Evolutionary conservation across 2,888 invertebrate genomes (phyloP), one percentile per base, ranked within the genome.

Genomic region (Ellobium chinense): DNA sequence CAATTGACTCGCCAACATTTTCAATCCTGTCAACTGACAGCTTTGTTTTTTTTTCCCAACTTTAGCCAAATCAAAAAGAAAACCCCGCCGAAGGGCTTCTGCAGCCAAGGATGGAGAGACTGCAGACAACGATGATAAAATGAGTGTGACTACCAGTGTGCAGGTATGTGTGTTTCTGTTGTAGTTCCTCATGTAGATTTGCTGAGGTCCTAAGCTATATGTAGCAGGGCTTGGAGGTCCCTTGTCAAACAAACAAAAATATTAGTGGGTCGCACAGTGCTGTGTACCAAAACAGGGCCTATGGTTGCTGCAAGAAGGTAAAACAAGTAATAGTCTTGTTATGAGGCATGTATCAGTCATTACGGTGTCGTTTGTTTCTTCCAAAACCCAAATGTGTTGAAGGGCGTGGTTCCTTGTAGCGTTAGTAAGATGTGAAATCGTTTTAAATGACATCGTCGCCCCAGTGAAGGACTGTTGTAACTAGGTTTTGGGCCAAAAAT

Each of bases 101-200:
- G 29, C 29, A 29, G 29, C 27, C 29, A 24, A 66, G 21, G 7
- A 14, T 14, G 34, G 7, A 29, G 34, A 56, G 4, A 21, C 9
- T 14, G 65, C 4, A 9, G 60, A 73, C 24, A 58, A 31, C 9
- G 70, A 70, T 21, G 73, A 73, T 21, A 34, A 21, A 3, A 21
- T 58, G 29, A 73, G 73, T 27, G 60, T 73, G 29, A 56, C 46
- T 56, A 58, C 31, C 21, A 73, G 73, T 34, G 73, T 73, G 2
- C 66, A 66, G 66, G 63, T 63, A 2, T 27, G 63, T 63, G 29
- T 21, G 63, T 63, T 27, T 24, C 24, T 21, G 12, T 60, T 60
- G 5, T n/a, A 27, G 60, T 24, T 60, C 27, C 7, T 60, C 5
- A 24, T 7, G 60, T 14, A 18, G 54, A 54, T 14, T 14, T 54